Base-by-base conservation (phyloP, 1,140 invertebrate genomes). In the Hylaeus anthracinus region DNA sequence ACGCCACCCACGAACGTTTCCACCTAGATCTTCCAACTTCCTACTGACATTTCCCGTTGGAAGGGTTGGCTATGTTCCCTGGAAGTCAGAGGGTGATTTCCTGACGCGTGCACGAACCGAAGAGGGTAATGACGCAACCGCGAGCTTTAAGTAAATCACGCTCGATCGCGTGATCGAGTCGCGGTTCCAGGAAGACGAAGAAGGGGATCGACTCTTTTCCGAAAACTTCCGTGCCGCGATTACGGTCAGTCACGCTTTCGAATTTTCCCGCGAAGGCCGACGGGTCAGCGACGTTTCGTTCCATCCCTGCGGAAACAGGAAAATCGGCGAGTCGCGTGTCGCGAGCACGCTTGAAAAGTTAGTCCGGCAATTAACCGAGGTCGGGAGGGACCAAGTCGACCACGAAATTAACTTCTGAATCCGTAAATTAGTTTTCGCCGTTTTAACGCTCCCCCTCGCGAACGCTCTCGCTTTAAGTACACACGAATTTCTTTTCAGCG, bases 381-480 rank as follows among this genome's bases (percentile, higher is more conserved):
- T 8, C 15, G 8, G 0, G 14, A 9, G 67, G 14, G 65, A 65
- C 72, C 39, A 72, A 73, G 70, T 72, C 77, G 58, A 73, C 77
- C 51, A 56, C 60, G 77, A 65, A 79, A 73, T 58, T 14, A 79
- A 79, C 60, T 79, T 79, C 61, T 48, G 51, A 56, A 48, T 53
- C 70, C n/a, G 10, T 26, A 45, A 58, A 64, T 79, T 58, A 58
- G 51, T 72, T 51, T 15, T 26, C 26, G n/a, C 14, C 53, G 67
- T 41, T 37, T 1, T 58, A 53, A 26, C 45, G n/a, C 10, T 51
- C 37, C 26, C 51, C 5, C 51, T 14, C 45, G 45, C 45, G 45
- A 48, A 48, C 45, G 45, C 45, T 26, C 45, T 48, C 39, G 37
- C 67, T 64, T 63, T 45, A 55, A 37, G 4, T 64, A 65, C 14